Base-by-base conservation (phyloP, 2,113 vertebrate genomes). In the Geothlypis trichas region DNA sequence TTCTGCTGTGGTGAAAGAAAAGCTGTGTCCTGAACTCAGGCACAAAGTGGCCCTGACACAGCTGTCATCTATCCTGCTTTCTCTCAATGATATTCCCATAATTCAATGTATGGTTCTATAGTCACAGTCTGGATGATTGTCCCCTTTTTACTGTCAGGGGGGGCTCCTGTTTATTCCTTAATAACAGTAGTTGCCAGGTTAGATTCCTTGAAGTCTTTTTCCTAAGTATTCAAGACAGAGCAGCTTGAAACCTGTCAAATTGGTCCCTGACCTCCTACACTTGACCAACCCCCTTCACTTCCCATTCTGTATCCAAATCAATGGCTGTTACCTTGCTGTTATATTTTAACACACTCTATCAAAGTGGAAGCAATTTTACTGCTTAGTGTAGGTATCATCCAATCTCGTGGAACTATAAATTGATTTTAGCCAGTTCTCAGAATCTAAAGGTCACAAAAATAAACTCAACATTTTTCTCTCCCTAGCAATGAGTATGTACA, bases 401-500 rank as follows among this genome's bases (percentile, higher is more conserved):
- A 92, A 65, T 67, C 82, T 84, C 84, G 95, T 85, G 93, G 78
- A 96, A 91, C 67, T 92, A 86, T 85, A 96, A 96, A 97, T 96
- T 97, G 94, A 98, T 98, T 97, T 97, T 75, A 94, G 80, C 80
- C 94, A 62, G 83, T 97, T 97, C 84, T 78, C 81, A 79, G 69
- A 96, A 96, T 95, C 89, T 96, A 97, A 96, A 95, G 93, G 97
- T 97, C 96, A 96, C 94, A 93, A 84, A 97, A 94, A 96, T 90
- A 94, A 97, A 88, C 69, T 72, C 35, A 88, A 68, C 14, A 30
- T 86, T 86, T 93, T 92, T 94, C 85, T 91, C 91, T 83, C 41
- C 59, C 30, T 58, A 90, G 91, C 86, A 93, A 73, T 68, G 96
- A 95, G 54, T 72, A 30, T 7, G 81, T 89, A 77, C 72, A 93